Base-by-base conservation (phyloP, 2,113 vertebrate genomes). In the Morone saxatilis region DNA sequence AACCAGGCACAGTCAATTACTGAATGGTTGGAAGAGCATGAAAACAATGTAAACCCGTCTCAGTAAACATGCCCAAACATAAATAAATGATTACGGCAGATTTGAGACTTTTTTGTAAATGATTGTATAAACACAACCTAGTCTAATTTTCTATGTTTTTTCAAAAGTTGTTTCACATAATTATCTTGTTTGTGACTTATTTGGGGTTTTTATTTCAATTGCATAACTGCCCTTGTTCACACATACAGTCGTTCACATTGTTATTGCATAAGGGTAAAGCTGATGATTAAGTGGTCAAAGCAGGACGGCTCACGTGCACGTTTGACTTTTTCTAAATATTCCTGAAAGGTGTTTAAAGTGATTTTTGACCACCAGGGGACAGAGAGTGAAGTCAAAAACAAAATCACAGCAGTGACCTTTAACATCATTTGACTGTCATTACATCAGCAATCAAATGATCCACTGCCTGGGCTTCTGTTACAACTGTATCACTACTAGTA, bases 1-100 rank as follows among this genome's bases (percentile, higher is more conserved):
- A 73, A 63, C 63, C 76, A 67, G 75, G 73, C 74, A 85, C 59
- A 78, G 65, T 76, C 72, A 84, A 82, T 89, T 65, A 84, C 4
- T 67, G 60, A 43, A 83, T 56, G 71, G 38, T 51, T 81, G 47
- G 53, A 73, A 53, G 40, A 74, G 48, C 61, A 69, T 50, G 65
- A 76, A 53, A 90, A 88, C 74, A 80, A 31, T 31, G 31, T 31
- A 31, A 31, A 76, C 40, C 77, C 20, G 12, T 50, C 38, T 60
- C 36, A 40, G 60, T 31, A 31, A 31, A 31, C 31, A 31, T 31
- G 31, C 31, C 31, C 31, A 31, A 31, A 31, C 31, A 31, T 31
- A 31, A 31, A 31, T 31, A 31, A 31, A 31, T 31, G 31, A 31
- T 31, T 31, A 31, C 31, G 31, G 31, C 31, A 31, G 31, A 31